phyloP scores from a whole-genome alignment of 64 coral and sea anemone genomes.

The Cladopsammia gracilis region DNA sequence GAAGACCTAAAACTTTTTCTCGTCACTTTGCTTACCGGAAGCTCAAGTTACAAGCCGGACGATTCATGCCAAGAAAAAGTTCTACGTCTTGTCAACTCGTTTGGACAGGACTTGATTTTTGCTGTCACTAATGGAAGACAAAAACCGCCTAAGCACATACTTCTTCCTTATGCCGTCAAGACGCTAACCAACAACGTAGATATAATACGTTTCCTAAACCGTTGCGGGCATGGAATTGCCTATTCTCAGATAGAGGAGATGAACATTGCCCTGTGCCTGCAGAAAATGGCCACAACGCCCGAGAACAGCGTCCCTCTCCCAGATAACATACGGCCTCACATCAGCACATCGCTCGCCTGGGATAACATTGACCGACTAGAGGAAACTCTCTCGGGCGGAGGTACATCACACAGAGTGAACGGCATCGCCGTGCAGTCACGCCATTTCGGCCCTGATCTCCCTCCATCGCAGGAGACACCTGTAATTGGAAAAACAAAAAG shows the following conservation, averaged over 20 bases:
- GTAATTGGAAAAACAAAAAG: not conserved
- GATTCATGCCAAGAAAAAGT: too few relatives aligned
- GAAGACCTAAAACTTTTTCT: too few relatives aligned
- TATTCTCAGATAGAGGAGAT: conserved; percentile 48
- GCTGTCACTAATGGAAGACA: too few relatives aligned
- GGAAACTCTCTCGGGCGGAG: conserved; percentile 33
- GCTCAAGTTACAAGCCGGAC: too few relatives aligned
- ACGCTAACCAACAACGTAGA: conserved; percentile 49
- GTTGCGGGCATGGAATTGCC: conserved; percentile 23
- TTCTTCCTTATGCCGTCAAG: too few relatives aligned
- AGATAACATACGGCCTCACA: conserved; percentile 17
- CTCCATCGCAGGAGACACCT: not conserved
- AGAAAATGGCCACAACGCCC: conserved; percentile 46
- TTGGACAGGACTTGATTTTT: too few relatives aligned
- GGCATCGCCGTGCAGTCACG: conserved; percentile 16
- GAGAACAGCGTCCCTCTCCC: conserved; percentile 38
- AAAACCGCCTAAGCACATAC: too few relatives aligned
- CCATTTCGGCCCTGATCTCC: conserved; percentile 18
- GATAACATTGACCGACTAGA: conserved; percentile 84
- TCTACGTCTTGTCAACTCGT: too few relatives aligned
- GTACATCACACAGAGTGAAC: conserved; percentile 25
- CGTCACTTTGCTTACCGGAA: too few relatives aligned
- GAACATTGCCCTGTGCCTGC: conserved; percentile 14
- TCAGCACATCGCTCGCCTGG: conserved; percentile 72
- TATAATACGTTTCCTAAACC: conserved; percentile 30